These are phyloP conservation scores for Calameuta idolon DNA, from an alignment of 2,888 invertebrate genomes.

Conservation along the genomic window DNA sequence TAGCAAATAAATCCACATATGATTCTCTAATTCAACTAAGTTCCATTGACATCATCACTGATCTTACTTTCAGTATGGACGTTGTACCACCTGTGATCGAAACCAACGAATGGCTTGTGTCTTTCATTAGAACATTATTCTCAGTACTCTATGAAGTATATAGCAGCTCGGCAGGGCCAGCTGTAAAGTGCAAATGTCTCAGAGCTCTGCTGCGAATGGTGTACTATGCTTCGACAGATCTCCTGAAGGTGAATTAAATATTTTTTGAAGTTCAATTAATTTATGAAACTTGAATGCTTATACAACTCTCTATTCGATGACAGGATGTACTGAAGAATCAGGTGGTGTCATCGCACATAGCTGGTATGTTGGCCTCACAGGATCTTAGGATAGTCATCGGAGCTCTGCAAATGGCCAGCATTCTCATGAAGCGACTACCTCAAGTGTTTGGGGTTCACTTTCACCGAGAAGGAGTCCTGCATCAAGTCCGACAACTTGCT, in stretches of 20 bases:
- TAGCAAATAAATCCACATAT: background rate
- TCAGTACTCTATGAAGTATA: constrained; percentile 98
- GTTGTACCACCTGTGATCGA: constrained; percentile 64
- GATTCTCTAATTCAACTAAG: background rate
- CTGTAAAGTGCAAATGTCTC: constrained; percentile 96
- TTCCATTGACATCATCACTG: background rate
- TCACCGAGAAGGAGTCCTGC: constrained; percentile 96
- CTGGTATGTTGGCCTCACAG: constrained; percentile 97
- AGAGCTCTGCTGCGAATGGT: constrained; percentile 96
- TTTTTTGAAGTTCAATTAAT: constrained; percentile 5
- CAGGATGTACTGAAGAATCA: constrained; percentile 74
- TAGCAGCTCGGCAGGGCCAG: constrained; percentile 97
- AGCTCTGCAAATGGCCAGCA: constrained; percentile 96
- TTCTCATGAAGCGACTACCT: constrained; percentile 95
- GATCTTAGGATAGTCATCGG: constrained; percentile 97
- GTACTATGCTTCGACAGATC: constrained; percentile 89
- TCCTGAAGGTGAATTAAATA: constrained; percentile 75
- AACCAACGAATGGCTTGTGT: constrained; percentile 64
- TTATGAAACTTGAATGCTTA: background rate
- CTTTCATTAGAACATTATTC: constrained; percentile 83
- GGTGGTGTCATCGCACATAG: constrained; percentile 95
- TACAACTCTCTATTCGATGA: constrained; percentile 1
- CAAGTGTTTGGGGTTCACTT: constrained; percentile 96
- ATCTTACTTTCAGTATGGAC: constrained; percentile 53
- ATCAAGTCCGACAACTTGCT: constrained; percentile 83